Conservation (phyloP, 2,113 vertebrate species). For the Prunella himalayana region DNA sequence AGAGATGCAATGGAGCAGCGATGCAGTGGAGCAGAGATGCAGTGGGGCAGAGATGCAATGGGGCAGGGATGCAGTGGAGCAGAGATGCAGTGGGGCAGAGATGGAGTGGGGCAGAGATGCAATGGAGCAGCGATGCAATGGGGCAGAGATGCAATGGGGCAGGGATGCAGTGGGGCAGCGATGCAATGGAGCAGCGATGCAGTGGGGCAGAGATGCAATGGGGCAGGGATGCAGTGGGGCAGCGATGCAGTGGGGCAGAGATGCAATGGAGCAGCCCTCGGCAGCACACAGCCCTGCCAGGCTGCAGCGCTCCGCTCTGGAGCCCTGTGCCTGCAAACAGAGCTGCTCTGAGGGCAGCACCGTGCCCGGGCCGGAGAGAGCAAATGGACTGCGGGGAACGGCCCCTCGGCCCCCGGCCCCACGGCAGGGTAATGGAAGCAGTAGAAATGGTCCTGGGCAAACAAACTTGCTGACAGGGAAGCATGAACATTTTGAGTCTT, state of each 20-base stretch:
- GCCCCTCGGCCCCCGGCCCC: background rate
- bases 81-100: no score
- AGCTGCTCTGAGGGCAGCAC: background rate
- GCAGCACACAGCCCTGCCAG: rapidly evolving
- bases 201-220: no score
- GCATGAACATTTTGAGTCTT: background rate
- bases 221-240: background rate
- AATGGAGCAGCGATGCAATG: no score
- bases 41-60: no score
- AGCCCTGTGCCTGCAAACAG: background rate
- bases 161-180: no score
- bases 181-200: no score
- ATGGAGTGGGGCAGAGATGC: no score
- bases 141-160: no score
- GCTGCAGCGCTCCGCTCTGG: background rate
- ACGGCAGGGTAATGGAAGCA: background rate
- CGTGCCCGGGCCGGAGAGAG: background rate
- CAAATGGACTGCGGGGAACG: rapidly evolving
- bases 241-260: rapidly evolving
- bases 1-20: background rate
- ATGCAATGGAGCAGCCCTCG: background rate
- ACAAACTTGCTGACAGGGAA: background rate
- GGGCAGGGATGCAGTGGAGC: no score
- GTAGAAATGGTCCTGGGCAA: background rate
- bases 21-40: no score